These are phyloP conservation scores for Dryadula phaetusa DNA, from an alignment of 2,888 invertebrate species.

Conservation along the genomic window DNA sequence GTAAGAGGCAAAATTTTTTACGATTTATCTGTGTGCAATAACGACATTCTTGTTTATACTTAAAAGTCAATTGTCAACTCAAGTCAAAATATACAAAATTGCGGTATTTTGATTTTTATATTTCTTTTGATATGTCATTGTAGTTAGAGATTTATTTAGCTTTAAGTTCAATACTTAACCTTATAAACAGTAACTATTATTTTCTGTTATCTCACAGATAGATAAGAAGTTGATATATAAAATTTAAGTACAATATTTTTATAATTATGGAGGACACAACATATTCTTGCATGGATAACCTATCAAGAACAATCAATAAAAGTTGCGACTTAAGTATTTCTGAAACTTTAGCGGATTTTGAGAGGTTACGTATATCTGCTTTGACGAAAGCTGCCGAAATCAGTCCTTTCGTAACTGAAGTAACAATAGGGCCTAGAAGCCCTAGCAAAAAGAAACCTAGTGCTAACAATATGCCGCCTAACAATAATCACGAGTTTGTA, in stretches of 20 bases:
- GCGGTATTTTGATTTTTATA: not conserved
- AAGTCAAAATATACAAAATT: not conserved
- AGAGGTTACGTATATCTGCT: slow-evolving; percentile 83
- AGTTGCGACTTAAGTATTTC: slow-evolving; percentile 62
- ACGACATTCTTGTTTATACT: not conserved
- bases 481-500: slow-evolving; percentile 56
- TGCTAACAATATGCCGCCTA: slow-evolving; percentile 44
- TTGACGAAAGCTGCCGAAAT: slow-evolving; percentile 84
- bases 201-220: not conserved
- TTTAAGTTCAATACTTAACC: not conserved
- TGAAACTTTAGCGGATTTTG: slow-evolving; percentile 69
- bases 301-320: slow-evolving; percentile 51
- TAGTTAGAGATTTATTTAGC: not conserved
- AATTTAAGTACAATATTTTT: not conserved
- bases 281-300: slow-evolving; percentile 51
- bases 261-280: slow-evolving; percentile 33
- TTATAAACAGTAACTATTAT: not conserved
- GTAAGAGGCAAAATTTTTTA: not conserved
- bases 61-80: slow-evolving; percentile 4
- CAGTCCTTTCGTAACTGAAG: slow-evolving; percentile 77
- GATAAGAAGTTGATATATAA: not conserved
- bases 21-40: not conserved
- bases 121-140: not conserved
- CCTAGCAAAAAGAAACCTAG: slow-evolving; percentile 50
- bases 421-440: slow-evolving; percentile 80